Conservation (phyloP, 53 echinoderm and acorn worm genomes). For the Patiria pectinifera region DNA sequence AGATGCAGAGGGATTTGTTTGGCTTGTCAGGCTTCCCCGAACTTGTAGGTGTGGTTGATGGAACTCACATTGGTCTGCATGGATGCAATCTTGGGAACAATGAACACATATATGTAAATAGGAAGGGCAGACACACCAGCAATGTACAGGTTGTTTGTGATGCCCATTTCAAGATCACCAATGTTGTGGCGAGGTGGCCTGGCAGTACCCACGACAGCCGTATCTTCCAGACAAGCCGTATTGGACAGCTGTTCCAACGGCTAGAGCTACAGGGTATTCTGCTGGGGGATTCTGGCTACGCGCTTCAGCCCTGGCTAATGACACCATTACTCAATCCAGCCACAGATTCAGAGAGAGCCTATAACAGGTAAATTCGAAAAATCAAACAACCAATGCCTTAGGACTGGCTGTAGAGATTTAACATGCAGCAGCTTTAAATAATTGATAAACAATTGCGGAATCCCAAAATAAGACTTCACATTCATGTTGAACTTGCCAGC, state of each 20-base stretch:
- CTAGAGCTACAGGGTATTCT: slow-evolving; percentile 14
- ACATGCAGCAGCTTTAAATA: no score
- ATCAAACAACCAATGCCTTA: background rate
- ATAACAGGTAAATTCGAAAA: slow-evolving; percentile 8
- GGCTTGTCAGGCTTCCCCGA: slow-evolving; percentile 24
- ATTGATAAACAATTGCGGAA: no score
- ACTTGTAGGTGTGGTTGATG: slow-evolving; percentile 37
- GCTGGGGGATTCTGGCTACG: slow-evolving; percentile 54
- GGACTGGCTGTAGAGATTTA: no score
- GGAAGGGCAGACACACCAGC: slow-evolving; percentile 35
- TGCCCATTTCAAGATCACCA: background rate
- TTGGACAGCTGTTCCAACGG: slow-evolving; percentile 36
- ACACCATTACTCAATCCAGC: slow-evolving; percentile 29
- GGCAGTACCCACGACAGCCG: no score
- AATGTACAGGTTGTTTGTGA: background rate
- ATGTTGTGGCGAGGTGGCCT: no score
- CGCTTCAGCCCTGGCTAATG: slow-evolving; percentile 44
- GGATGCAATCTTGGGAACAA: slow-evolving; percentile 36
- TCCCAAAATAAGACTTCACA: background rate
- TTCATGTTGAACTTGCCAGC: background rate
- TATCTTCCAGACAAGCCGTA: slow-evolving; percentile 18
- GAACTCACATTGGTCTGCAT: slow-evolving; percentile 29
- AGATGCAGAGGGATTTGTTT: slow-evolving; percentile 8
- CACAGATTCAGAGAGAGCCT: slow-evolving; percentile 32
- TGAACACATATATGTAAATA: slow-evolving; percentile 36